Percentiles rank a stretch among this genome's conserved stretches.
Evolutionary conservation across 2,888 invertebrate genomes (phyloP).

Genomic region (Chrysolina oricalcia): DNA sequence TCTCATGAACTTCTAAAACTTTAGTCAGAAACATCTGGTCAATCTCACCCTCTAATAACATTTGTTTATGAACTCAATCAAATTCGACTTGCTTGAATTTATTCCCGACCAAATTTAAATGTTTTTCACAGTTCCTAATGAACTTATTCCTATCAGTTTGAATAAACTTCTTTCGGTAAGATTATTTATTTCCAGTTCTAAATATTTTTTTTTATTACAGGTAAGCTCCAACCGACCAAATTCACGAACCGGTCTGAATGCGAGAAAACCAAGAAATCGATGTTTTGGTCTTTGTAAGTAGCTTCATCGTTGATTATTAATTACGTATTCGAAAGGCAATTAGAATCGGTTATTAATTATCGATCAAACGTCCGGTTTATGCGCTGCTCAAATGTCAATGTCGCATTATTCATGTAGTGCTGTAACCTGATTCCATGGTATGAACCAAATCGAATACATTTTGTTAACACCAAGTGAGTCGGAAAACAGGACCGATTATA

Average conservation of each 20-base stretch:
- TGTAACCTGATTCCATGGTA: not conserved
- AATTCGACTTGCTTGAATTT: no score
- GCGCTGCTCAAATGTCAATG: constrained; percentile 14
- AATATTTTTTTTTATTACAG: constrained; percentile 22
- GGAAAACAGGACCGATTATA: not conserved
- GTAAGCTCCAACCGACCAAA: constrained; percentile 11
- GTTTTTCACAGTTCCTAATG: not conserved
- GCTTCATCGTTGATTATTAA: not conserved
- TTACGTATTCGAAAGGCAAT: not conserved
- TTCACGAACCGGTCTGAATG: not conserved
- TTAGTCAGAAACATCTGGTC: no score
- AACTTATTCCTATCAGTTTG: not conserved
- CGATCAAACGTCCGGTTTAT: not conserved
- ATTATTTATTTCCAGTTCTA: not conserved
- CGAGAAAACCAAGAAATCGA: not conserved
- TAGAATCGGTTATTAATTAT: constrained; percentile 4
- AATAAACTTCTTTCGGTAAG: not conserved
- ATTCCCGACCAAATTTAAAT: not conserved
- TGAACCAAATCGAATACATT: not conserved
- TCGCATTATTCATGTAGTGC: not conserved
- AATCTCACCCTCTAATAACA: no score
- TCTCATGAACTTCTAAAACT: no score
- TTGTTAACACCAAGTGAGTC: not conserved
- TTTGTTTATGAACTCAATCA: no score
- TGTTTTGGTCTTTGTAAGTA: not conserved